These are phyloP conservation scores for Endomychus coccineus DNA, from an alignment of 2,888 invertebrate species.

Conservation along the genomic window DNA sequence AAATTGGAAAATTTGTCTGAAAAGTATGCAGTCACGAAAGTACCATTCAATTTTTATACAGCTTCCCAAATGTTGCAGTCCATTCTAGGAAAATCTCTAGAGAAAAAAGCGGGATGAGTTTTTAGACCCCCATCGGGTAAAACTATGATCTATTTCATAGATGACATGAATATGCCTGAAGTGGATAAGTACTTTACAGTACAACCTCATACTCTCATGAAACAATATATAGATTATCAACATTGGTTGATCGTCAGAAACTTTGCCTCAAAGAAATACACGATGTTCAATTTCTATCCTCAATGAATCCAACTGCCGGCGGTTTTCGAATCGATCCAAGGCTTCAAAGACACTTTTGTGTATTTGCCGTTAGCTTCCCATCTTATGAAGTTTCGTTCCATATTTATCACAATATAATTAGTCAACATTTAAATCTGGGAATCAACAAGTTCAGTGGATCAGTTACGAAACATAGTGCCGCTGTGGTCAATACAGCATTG, in stretches of 20 bases:
- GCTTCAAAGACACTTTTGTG: conserved; percentile 79
- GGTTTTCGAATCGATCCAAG: conserved; percentile 90
- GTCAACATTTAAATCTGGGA: conserved; percentile 63
- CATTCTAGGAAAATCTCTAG: conserved; percentile 83
- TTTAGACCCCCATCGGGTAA: conserved; percentile 92
- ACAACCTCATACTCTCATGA: conserved; percentile 86
- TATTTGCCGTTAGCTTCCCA: conserved; percentile 84
- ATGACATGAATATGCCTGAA: conserved; percentile 97
- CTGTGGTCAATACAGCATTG: conserved; percentile 65
- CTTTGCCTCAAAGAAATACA: conserved; percentile 82
- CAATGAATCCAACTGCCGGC: conserved; percentile 95
- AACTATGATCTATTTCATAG: conserved; percentile 86
- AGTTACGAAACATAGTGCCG: conserved; percentile 53
- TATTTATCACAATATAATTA: conserved; percentile 77
- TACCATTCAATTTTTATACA: conserved; percentile 94
- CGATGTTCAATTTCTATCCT: conserved; percentile 84
- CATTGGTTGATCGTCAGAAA: conserved; percentile 90
- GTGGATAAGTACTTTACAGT: conserved; percentile 92
- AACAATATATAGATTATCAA: conserved; percentile 88
- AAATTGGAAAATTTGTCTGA: conserved; percentile 68
- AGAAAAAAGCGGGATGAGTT: conserved; percentile 91
- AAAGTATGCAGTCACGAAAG: conserved; percentile 75
- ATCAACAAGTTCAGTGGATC: conserved; percentile 57
- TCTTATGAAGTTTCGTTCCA: conserved; percentile 70
- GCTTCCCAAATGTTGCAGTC: conserved; percentile 86